Evolutionary conservation across 2,888 invertebrate genomes (phyloP).

Genomic region (Apocheima hispidaria): DNA sequence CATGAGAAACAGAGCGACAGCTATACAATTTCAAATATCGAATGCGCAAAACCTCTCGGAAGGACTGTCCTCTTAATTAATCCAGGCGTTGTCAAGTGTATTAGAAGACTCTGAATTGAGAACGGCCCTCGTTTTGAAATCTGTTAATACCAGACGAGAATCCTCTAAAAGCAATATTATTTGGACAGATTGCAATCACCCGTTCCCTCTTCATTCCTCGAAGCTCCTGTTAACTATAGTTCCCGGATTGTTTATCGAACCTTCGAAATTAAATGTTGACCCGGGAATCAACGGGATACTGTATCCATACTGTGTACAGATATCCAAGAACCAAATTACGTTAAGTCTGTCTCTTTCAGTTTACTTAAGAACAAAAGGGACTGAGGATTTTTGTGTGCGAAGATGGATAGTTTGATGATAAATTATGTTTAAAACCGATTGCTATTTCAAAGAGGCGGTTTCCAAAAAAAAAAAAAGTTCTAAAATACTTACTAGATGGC

Average conservation of each 20-base stretch:
- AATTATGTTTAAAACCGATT: not conserved
- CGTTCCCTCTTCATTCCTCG: slow-evolving; percentile 23
- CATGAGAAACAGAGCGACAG: too few relatives aligned
- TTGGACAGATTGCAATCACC: slow-evolving; percentile 23
- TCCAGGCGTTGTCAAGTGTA: too few relatives aligned
- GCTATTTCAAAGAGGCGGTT: too few relatives aligned
- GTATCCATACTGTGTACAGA: slow-evolving; percentile 4
- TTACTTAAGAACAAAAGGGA: not conserved
- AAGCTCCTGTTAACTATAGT: slow-evolving; percentile 40
- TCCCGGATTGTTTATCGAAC: slow-evolving; percentile 38
- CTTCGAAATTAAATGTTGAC: slow-evolving; percentile 29
- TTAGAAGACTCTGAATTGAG: not conserved
- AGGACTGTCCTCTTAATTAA: too few relatives aligned
- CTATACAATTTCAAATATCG: too few relatives aligned
- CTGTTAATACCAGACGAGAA: not conserved
- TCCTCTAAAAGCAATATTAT: slow-evolving; percentile 13
- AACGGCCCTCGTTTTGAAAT: not conserved
- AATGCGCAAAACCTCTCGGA: too few relatives aligned
- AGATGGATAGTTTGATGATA: not conserved
- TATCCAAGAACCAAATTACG: slow-evolving; percentile 1
- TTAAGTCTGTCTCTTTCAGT: not conserved
- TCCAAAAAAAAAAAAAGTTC: too few relatives aligned
- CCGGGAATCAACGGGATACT: slow-evolving; percentile 14
- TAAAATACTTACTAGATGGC: too few relatives aligned
- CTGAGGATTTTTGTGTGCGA: not conserved